Evolutionary conservation across 1,140 invertebrate genomes (phyloP).

Genomic region (Subanguina moxae): DNA sequence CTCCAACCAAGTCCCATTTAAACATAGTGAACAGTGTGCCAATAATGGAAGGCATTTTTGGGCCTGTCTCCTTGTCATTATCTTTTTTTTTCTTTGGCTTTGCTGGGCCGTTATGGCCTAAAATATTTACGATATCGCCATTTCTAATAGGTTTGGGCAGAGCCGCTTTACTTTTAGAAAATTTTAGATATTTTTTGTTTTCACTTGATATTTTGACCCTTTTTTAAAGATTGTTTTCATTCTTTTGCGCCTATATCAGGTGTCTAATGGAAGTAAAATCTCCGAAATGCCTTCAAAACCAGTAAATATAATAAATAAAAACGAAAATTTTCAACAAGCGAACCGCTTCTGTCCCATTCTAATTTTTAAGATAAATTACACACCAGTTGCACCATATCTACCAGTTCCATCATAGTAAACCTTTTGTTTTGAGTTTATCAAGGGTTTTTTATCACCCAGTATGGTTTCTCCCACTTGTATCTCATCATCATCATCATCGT

Average conservation of each 20-base stretch:
- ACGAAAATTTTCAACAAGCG: too few species aligned
- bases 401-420: neutral
- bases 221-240: too few species aligned
- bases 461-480: neutral
- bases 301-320: too few species aligned
- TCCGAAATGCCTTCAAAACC: too few species aligned
- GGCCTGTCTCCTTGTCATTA: conserved; percentile 7
- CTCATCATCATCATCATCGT: neutral
- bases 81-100: neutral
- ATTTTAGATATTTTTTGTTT: too few species aligned
- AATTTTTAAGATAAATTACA: conserved; percentile 6
- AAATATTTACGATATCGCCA: too few species aligned
- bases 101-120: too few species aligned
- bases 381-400: conserved; percentile 13
- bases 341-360: neutral
- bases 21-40: conserved; percentile 38
- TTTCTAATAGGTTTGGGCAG: too few species aligned
- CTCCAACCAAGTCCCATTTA: conserved; percentile 42
- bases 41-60: conserved; percentile 43
- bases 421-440: neutral
- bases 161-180: too few species aligned
- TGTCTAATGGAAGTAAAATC: too few species aligned
- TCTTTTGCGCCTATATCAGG: too few species aligned
- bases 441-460: neutral
- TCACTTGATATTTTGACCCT: too few species aligned